Evolutionary conservation across 2,888 invertebrate species (phyloP).

Genomic region (Drosophila testacea): DNA sequence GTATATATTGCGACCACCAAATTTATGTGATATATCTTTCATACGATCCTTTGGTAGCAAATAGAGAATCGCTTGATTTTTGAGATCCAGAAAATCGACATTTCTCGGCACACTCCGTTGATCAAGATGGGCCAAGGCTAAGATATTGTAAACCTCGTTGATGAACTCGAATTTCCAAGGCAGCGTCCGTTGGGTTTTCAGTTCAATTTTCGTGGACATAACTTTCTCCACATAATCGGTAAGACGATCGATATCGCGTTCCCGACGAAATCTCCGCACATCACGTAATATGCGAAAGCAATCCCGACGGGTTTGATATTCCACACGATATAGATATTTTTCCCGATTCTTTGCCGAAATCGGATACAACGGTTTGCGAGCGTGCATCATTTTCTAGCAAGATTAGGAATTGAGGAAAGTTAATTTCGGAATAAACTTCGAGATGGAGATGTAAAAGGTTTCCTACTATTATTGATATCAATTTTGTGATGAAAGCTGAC

Average conservation of each 20-base stretch:
- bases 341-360: slow-evolving; percentile 53
- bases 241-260: slow-evolving; percentile 65
- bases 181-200: slow-evolving; percentile 81
- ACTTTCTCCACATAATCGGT: slow-evolving; percentile 76
- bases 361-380: slow-evolving; percentile 79
- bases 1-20: slow-evolving; percentile 54
- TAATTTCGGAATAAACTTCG: background rate
- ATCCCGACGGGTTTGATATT: slow-evolving; percentile 78
- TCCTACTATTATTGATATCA: too few relatives aligned
- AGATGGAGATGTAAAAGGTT: too few relatives aligned
- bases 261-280: slow-evolving; percentile 56
- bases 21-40: slow-evolving; percentile 53
- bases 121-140: slow-evolving; percentile 79
- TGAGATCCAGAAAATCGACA: slow-evolving; percentile 37
- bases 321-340: slow-evolving; percentile 68
- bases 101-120: slow-evolving; percentile 52
- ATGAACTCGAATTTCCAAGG: slow-evolving; percentile 84
- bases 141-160: slow-evolving; percentile 82
- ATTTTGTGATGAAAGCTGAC: too few relatives aligned
- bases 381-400: slow-evolving; percentile 81
- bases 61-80: slow-evolving; percentile 54
- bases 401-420: background rate
- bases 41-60: slow-evolving; percentile 62
- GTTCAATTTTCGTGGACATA: slow-evolving; percentile 75
- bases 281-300: slow-evolving; percentile 76